Base-by-base conservation (phyloP, 2,797 vertebrate genomes). In the Sebastes minor region DNA sequence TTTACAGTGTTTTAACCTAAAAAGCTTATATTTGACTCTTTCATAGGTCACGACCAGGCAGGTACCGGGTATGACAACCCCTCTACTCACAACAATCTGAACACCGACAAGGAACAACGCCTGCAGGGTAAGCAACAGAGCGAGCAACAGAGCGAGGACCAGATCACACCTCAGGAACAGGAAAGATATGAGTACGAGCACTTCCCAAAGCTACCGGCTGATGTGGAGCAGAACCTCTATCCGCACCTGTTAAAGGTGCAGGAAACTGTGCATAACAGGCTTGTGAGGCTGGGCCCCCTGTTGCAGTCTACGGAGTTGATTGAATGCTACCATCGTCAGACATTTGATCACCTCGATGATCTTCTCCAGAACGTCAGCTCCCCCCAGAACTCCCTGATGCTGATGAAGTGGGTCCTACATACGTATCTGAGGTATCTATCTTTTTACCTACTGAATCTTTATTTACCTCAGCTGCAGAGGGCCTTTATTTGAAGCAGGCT, bases 351-450 rank as follows among this genome's bases (percentile, higher is more conserved):
- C 14, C 78, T 95, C 27, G 0, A 78, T 6, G 2, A 12, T 9
- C 81, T 94, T 5, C 81, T 95, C 22, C 72, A 84, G 27, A 11
- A 25, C 25, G n/a, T 64, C 81, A 73, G 12, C 27, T 80, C 82
- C 42, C 2, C 53, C 28, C 25, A 80, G 20, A 69, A 52, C 4
- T 28, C 2, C 13, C 64, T 90, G 1, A 2, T 23, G 28, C 38
- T 95, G 71, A 63, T 94, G 18, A 20, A 71, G 0, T 94, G 92
- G 92, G 75, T 78, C 14, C 65, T 70, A 12, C 7, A 78, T 0
- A 72, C 52, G 2, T 93, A 87, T 42, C 78, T 74, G 72, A 93
- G 92, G 93, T 94, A 87, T 57, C 27, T 53, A 32, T 42, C 23
- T 18, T 20, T 13, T 60, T 6, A 67, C 18, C 9, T 11, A 3